These are phyloP conservation scores for Semnornis frantzii DNA, from an alignment of 2,113 vertebrate species.

Conservation along the genomic window DNA sequence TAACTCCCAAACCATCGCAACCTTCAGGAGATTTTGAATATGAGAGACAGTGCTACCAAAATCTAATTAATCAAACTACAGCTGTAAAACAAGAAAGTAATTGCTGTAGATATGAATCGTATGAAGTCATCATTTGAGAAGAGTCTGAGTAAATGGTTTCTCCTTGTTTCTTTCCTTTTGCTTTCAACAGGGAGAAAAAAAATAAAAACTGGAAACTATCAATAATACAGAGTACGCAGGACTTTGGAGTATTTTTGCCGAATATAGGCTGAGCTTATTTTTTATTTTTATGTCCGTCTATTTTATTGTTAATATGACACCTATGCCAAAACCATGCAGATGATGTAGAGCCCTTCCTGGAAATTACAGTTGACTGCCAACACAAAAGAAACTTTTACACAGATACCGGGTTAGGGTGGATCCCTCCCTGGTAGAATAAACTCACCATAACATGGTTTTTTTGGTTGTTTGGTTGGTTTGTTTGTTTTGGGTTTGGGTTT, in stretches of 20 bases:
- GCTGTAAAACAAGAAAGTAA: neutral
- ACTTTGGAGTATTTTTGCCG: neutral
- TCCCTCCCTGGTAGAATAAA: no score
- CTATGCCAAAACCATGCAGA: neutral
- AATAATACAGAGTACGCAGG: neutral
- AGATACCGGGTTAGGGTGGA: neutral
- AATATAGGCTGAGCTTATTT: neutral
- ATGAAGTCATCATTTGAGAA: neutral
- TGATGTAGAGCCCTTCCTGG: neutral
- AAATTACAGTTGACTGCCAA: slow-evolving; percentile 9
- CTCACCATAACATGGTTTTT: no score
- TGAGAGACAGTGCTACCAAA: neutral
- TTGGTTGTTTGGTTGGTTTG: no score
- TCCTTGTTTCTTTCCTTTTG: neutral
- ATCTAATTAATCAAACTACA: neutral
- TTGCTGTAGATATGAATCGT: neutral
- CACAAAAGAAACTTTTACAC: neutral
- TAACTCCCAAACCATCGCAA: no score
- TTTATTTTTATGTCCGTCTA: neutral
- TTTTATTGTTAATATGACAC: slow-evolving; percentile 21
- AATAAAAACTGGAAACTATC: neutral
- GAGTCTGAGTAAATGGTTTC: neutral
- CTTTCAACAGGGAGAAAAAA: neutral
- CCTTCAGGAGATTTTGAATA: neutral
- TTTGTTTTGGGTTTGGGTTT: no score